Evolutionary conservation across 2,113 vertebrate genomes (phyloP), one percentile per base, ranked within the genome.

Genomic region (Bucco capensis): DNA sequence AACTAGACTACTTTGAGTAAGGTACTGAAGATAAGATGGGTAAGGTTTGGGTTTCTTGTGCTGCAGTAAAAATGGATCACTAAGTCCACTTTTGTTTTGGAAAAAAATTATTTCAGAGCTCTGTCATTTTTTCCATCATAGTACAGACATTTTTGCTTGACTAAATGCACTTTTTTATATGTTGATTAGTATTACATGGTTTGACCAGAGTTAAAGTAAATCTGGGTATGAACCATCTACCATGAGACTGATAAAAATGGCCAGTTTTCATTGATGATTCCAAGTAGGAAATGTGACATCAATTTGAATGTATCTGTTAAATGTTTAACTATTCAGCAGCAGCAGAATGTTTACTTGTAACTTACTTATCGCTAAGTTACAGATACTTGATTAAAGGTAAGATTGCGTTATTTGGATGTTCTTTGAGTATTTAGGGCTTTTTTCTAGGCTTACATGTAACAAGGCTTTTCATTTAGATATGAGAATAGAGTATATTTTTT

Each of bases 291-390:
- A 51, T 49, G n/a, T 12, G 19, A 12, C 22, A 31, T 80, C 19
- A n/a, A 0, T 79, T 72, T 71, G 12, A 75, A 42, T 54, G 14
- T 16, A 24, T 53, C 19, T 56, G 14, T 72, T 69, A 47, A n/a
- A 4, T 53, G 17, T 62, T 58, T 46, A 46, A 42, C 25, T 72
- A 35, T n/a, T 83, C 23, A 51, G 3, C 8, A 74, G 58, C 30
- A 83, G 7, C 22, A 61, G 46, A 65, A 35, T 73, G 56, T 77
- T n/a, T 89, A 40, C 7, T 77, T 70, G 18, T 56, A 47, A 71
- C 13, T 33, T 46, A n/a, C n/a, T 0, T 70, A 53, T n/a, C n/a
- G n/a, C 0, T 57, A 62, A 78, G 22, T 50, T 78, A 24, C 6
- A 50, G 18, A 21, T 67, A 11, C 62, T 85, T 67, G 56, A 19